phyloP scores from a whole-genome alignment of 1,140 invertebrate species.

The Aphis gossypii region DNA sequence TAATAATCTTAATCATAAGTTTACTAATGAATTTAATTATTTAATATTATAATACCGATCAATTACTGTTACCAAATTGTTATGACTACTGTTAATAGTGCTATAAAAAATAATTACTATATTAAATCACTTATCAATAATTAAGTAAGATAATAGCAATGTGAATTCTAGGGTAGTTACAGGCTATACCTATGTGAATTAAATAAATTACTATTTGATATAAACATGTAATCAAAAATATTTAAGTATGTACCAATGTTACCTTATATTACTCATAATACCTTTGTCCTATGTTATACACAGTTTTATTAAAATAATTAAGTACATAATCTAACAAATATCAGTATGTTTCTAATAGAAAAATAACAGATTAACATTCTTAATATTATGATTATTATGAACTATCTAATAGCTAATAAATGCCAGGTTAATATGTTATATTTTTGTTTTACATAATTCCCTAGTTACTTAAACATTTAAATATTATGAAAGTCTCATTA shows the following conservation, averaged over 20 bases:
- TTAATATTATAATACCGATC: background rate
- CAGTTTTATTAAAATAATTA: too few species aligned
- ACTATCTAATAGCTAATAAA: background rate
- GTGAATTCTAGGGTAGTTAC: background rate
- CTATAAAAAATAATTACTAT: background rate
- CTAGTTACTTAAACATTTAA: background rate
- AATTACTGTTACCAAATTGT: background rate
- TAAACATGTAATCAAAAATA: background rate
- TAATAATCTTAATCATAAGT: background rate
- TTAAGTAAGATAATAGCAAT: background rate
- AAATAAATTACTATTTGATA: background rate
- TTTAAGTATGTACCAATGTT: background rate
- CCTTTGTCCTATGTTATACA: background rate
- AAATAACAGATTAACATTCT: background rate
- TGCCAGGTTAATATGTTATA: background rate
- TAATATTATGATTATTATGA: background rate
- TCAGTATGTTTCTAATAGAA: background rate
- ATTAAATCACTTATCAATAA: background rate
- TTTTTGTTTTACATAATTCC: background rate
- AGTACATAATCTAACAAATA: background rate
- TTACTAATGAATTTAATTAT: background rate
- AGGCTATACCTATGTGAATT: background rate
- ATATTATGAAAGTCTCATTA: background rate
- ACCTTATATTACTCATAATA: too few species aligned
- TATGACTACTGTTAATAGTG: background rate